Evolutionary conservation across 2,888 invertebrate species (phyloP), one percentile per base, ranked within the genome.

Genomic region (Aricia artaxerxes): DNA sequence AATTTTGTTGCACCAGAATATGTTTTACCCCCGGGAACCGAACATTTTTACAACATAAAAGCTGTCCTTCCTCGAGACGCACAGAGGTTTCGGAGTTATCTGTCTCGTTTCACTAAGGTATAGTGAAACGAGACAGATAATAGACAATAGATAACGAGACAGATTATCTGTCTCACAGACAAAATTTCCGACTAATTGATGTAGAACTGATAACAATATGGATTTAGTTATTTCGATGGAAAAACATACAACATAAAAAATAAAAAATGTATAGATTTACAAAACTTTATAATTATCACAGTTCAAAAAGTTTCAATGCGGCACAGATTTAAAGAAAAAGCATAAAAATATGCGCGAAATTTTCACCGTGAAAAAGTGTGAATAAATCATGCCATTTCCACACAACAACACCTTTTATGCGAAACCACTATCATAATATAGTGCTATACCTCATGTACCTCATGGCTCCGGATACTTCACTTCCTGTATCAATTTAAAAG

Each of bases 401-500:
- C 69, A 38, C 35, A 75, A 40, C 73, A 16, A 76, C 31, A 69
- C 69, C 11, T 69, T 69, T 69, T 69, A 69, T 69, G 69, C 24
- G 31, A 49, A 75, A 44, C 57, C 49, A 35, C 53, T 57, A 57
- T 16, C 76, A 57, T 57, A 57, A 31, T 57, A 76, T 76, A 76
- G 31, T 53, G 4, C 76, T 57, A 31, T 35, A 53, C 35, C 53
- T 38, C 76, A 76, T 76, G 6, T 24, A 53, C 35, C 53, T 38
- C 76, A 76, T 76, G 6, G 76, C 76, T 38, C 35, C 79, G 64
- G 24, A 78, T 75, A 75, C 79, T 79, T 44, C 73, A 31, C 73
- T 44, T 79, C 79, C 76, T 53, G 57, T 79, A 75, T 75, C 75
- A 75, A 78, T 61, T 79, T 75, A 75, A 79, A 75, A 75, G 60